Base-by-base conservation (phyloP, 2,797 vertebrate species). In the Anolis apletophallus region DNA sequence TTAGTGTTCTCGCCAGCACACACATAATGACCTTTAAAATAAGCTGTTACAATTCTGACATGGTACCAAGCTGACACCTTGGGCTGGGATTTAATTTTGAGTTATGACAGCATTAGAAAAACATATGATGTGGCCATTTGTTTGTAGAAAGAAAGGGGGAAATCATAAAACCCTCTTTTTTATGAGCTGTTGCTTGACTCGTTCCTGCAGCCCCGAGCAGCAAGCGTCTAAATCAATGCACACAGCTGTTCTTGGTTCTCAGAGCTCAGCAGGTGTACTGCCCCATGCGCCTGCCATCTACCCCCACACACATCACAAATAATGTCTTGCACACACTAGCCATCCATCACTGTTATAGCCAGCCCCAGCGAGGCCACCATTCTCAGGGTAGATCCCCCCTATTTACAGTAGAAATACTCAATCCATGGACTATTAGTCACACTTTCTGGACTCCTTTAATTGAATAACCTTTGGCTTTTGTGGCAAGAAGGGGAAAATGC, bases 151-250 rank as follows among this genome's bases (percentile, higher is more conserved):
- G 94, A 96, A 96, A 76, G 88, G 91, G 92, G 91, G 55, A 91
- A 94, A 96, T 97, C 97, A 97, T 98, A 98, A 98, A 98, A 97
- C 93, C 94, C 96, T 94, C 96, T 87, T 93, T 95, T 98, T 99
- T 99, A 99, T 97, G 98, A 99, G 98, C 98, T 99, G 98, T 98
- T 96, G 97, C 97, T 97, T 98, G 98, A 99, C 97, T 97, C 97
- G 96, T 98, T 98, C 98, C 98, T 98, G 98, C 96, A 98, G 98
- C 96, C 97, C 94, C 95, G 97, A 95, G 95, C 96, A 98, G 97
- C 95, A 94, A 97, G 97, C 96, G 91, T 97, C 98, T 98, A 99
- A 99, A 98, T 98, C 98, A 98, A 97, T 97, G 97, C 92, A 89
- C 97, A 97, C 98, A 99, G 98, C 98, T 99, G 98, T 98, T 99